phyloP scores from a whole-genome alignment of 2,113 vertebrate genomes.

The Paratilapia polleni region DNA sequence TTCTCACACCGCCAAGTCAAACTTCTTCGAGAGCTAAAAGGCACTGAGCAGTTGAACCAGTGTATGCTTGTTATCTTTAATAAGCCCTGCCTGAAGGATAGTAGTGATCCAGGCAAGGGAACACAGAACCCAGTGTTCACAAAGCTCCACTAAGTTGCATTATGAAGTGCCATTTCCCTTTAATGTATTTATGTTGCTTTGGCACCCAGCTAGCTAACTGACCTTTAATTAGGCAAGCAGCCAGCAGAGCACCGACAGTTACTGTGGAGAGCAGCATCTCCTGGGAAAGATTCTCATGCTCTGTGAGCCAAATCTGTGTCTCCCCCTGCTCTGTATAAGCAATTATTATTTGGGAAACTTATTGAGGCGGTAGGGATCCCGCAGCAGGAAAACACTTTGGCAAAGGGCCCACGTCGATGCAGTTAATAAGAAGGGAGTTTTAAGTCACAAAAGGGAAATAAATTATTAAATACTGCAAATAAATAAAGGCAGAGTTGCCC shows the following conservation, averaged over 20 bases:
- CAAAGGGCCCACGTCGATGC: neutral
- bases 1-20: neutral
- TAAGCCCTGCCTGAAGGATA: neutral
- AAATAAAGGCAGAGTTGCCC: conserved; percentile 8
- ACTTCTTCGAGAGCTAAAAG: neutral
- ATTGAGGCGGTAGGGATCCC: conserved; percentile 8
- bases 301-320: conserved; percentile 12
- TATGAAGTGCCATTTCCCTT: conserved; percentile 53
- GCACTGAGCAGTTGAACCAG: neutral
- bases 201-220: conserved; percentile 60
- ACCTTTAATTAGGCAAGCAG: conserved; percentile 73
- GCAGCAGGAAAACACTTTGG: conserved; percentile 39
- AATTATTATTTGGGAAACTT: conserved; percentile 49
- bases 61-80: conserved; percentile 10
- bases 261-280: conserved; percentile 44
- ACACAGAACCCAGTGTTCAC: conserved; percentile 1
- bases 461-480: conserved; percentile 37
- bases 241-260: conserved; percentile 52
- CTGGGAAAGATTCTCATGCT: conserved; percentile 34
- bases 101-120: neutral
- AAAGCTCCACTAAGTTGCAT: neutral
- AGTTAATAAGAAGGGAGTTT: conserved; percentile 36
- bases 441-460: conserved; percentile 23
- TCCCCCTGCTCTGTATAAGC: conserved; percentile 31
- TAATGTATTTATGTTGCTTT: conserved; percentile 56